Percentiles rank a stretch among this genome's conserved stretches.
Conservation (phyloP, 2,888 invertebrate species). For the Sesia apiformis region DNA sequence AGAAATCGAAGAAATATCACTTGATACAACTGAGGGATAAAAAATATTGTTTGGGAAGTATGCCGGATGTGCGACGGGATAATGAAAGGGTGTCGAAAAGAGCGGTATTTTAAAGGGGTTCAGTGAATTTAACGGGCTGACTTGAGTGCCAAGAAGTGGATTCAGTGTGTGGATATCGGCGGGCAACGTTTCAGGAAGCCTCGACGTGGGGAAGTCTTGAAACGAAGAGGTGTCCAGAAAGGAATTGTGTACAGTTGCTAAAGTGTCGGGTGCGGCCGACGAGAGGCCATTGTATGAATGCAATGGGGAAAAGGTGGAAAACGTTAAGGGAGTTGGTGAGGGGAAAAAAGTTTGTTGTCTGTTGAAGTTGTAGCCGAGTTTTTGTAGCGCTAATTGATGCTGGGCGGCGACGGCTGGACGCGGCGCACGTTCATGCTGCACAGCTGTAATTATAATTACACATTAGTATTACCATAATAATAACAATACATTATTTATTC, state of each 20-base stretch:
- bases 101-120: conserved; percentile 55
- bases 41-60: conserved; percentile 62
- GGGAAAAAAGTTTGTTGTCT: conserved; percentile 38
- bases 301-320: conserved; percentile 39
- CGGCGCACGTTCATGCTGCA: conserved; percentile 92
- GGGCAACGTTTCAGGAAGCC: conserved; percentile 31
- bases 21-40: conserved; percentile 46
- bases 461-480: no score
- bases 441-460: conserved; percentile 77
- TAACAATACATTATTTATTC: no score
- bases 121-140: conserved; percentile 31
- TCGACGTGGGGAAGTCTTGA: conserved; percentile 34
- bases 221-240: conserved; percentile 40
- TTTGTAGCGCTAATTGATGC: conserved; percentile 60
- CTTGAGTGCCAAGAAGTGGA: conserved; percentile 29
- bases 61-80: conserved; percentile 48
- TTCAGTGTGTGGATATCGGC: conserved; percentile 29
- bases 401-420: conserved; percentile 58
- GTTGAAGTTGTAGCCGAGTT: conserved; percentile 59
- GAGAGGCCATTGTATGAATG: conserved; percentile 30
- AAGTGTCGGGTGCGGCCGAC: conserved; percentile 34
- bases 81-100: conserved; percentile 47
- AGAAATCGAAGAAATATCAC: conserved; percentile 32
- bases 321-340: conserved; percentile 26
- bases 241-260: conserved; percentile 20